These are phyloP conservation scores for Naja naja DNA, from an alignment of 2,113 vertebrate species.

Conservation along the genomic window DNA sequence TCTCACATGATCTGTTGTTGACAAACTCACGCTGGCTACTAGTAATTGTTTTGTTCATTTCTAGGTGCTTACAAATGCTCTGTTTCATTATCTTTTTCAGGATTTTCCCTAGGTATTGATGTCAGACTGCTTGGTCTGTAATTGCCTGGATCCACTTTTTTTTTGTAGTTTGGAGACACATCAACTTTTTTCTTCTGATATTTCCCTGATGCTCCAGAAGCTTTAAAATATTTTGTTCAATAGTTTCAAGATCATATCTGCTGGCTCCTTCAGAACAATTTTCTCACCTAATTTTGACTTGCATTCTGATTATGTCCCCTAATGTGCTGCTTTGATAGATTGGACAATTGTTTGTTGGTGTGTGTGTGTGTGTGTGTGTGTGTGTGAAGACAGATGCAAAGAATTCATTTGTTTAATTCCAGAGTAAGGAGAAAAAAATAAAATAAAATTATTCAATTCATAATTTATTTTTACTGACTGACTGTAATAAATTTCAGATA, in stretches of 20 bases:
- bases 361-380: too few species aligned
- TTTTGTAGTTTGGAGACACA: background rate
- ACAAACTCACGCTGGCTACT: background rate
- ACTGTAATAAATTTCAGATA: background rate
- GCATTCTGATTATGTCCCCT: background rate
- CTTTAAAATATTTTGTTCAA: background rate
- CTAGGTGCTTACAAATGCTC: background rate
- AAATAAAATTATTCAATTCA: background rate
- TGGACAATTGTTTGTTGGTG: background rate
- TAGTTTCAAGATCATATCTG: background rate
- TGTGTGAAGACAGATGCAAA: background rate
- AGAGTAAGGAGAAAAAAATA: background rate
- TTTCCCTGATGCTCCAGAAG: background rate
- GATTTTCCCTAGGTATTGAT: background rate
- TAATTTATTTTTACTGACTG: constrained; percentile 10
- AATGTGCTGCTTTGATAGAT: background rate
- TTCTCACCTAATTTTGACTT: background rate
- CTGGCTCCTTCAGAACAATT: background rate
- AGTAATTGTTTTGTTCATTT: background rate
- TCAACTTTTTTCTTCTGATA: background rate
- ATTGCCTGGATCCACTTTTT: background rate
- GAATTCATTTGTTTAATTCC: background rate
- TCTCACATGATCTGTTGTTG: background rate
- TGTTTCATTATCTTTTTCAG: background rate
- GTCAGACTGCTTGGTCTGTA: background rate